Evolutionary conservation across 2,113 vertebrate species (phyloP).

Genomic region (Gymnorhina tibicen): DNA sequence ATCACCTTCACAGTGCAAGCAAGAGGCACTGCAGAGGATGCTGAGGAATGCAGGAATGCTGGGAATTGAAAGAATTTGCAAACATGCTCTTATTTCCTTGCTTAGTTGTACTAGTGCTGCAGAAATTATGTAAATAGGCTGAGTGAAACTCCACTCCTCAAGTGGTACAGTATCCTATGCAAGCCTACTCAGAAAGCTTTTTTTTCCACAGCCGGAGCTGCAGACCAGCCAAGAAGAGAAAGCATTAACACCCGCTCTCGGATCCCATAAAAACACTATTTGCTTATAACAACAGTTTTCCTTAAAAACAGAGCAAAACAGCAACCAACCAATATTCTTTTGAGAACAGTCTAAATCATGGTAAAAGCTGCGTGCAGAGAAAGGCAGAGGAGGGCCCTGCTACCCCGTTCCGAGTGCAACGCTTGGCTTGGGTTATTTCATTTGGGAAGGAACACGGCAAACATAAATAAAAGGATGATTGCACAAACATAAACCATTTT

Average conservation of each 20-base stretch:
- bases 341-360: neutral
- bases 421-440: neutral
- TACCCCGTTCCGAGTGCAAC: rapidly evolving
- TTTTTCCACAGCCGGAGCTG: neutral
- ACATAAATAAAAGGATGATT: neutral
- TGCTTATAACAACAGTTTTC: neutral
- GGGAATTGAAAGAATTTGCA: constrained; percentile 26
- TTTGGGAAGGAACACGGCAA: neutral
- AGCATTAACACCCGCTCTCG: rapidly evolving
- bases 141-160: neutral
- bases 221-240: neutral
- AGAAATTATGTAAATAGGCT: neutral
- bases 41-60: constrained; percentile 9
- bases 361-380: neutral
- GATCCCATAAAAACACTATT: neutral
- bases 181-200: neutral
- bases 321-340: neutral
- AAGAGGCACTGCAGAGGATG: neutral
- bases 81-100: neutral
- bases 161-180: neutral
- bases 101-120: neutral
- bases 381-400: neutral
- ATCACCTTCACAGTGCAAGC: neutral
- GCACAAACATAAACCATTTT: constrained; percentile 14
- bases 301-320: neutral